Conservation (phyloP, 2,888 invertebrate species). For the Dusona sp. region DNA sequence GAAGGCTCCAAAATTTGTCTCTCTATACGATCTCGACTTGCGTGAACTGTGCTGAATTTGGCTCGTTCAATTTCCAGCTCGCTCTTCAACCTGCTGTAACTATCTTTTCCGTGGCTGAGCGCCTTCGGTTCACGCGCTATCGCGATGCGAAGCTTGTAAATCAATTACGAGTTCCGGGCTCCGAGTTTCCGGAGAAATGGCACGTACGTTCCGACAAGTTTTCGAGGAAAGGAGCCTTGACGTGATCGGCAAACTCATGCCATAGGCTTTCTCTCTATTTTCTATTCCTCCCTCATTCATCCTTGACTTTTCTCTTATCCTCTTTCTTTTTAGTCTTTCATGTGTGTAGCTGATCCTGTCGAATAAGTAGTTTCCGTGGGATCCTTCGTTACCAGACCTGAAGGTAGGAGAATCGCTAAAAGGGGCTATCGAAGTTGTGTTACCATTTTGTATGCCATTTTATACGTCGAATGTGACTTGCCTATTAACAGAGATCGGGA, state of each 20-base stretch:
- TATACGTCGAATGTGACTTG: neutral
- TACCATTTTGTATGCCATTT: neutral
- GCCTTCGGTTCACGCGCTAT: slow-evolving; percentile 62
- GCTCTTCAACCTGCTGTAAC: neutral
- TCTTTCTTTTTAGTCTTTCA: neutral
- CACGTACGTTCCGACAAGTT: slow-evolving; percentile 81
- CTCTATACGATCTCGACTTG: slow-evolving; percentile 16
- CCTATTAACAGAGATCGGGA: neutral
- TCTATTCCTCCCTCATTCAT: slow-evolving; percentile 8
- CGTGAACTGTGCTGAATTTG: slow-evolving; percentile 23
- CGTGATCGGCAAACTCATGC: slow-evolving; percentile 83
- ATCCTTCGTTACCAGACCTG: slow-evolving; percentile 26
- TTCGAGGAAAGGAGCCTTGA: slow-evolving; percentile 75
- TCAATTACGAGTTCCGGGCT: slow-evolving; percentile 82
- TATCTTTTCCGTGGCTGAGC: slow-evolving; percentile 47
- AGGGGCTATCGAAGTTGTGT: neutral
- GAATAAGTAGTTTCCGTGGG: neutral
- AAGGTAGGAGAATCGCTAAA: neutral
- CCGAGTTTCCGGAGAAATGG: slow-evolving; percentile 79
- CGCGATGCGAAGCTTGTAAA: slow-evolving; percentile 81
- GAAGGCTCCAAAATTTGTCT: slow-evolving; percentile 36
- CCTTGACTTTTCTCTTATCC: neutral
- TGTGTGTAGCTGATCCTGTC: slow-evolving; percentile 16
- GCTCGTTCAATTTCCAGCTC: slow-evolving; percentile 16
- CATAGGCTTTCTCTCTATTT: slow-evolving; percentile 59